These are phyloP conservation scores for Frankliniella intonsa DNA, from an alignment of 2,888 invertebrate species.

Conservation along the genomic window DNA sequence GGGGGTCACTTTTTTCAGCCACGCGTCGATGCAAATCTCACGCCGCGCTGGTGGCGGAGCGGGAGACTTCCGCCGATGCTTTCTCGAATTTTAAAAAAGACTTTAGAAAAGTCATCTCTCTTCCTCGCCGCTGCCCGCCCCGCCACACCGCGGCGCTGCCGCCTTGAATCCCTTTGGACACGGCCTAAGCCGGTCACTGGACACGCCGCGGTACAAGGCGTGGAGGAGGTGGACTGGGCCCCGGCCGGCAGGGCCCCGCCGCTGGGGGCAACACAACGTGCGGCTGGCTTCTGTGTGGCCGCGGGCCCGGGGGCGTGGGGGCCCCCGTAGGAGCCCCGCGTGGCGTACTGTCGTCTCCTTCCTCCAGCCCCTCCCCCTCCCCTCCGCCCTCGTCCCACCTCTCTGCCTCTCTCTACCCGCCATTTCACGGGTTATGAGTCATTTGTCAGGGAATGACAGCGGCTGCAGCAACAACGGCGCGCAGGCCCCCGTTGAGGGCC, in stretches of 20 bases:
- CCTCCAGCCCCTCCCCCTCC: neutral
- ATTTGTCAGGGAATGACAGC: conserved; percentile 20
- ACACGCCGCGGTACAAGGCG: neutral
- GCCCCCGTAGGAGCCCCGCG: neutral
- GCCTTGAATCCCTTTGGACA: neutral
- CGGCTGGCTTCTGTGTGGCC: conserved; percentile 11
- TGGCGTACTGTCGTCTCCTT: neutral
- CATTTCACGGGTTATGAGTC: conserved; percentile 24
- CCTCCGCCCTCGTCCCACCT: neutral
- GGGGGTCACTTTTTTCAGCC: too few relatives aligned
- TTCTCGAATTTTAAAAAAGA: neutral
- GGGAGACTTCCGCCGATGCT: neutral
- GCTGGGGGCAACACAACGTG: neutral
- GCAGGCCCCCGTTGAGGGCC: too few relatives aligned
- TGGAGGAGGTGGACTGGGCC: neutral
- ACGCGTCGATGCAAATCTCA: too few relatives aligned
- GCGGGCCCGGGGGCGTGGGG: neutral
- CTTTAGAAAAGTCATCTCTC: neutral
- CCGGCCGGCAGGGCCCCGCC: neutral
- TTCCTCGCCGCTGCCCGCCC: too few relatives aligned
- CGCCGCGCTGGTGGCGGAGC: too few relatives aligned
- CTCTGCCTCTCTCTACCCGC: neutral
- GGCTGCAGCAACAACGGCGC: neutral
- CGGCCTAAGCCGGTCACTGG: neutral
- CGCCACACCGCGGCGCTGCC: too few relatives aligned